Conservation (phyloP, 2,113 vertebrate species). For the Halcyon malimbica region DNA sequence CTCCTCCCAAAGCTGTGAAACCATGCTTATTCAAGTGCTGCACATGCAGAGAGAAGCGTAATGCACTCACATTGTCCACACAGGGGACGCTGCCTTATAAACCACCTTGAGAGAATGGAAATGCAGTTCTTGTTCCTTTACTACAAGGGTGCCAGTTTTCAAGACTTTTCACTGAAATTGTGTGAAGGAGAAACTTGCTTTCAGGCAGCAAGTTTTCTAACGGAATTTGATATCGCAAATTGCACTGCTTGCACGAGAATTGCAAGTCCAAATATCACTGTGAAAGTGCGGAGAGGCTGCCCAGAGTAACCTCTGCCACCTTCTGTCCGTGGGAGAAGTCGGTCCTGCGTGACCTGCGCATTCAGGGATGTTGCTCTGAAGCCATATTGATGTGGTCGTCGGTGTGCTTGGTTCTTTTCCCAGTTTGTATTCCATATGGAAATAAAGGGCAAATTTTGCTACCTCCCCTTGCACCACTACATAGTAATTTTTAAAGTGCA, state of each 20-base stretch:
- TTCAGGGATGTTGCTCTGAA: background rate
- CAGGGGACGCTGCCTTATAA: background rate
- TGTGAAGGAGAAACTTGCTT: background rate
- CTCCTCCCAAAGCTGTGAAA: background rate
- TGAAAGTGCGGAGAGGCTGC: background rate
- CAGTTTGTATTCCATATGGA: background rate
- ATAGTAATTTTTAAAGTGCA: background rate
- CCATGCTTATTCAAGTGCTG: background rate
- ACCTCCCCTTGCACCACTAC: background rate
- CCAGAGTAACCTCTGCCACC: too few relatives aligned
- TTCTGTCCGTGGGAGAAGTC: background rate
- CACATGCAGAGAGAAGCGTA: background rate
- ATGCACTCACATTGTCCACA: rapidly evolving
- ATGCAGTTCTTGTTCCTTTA: background rate
- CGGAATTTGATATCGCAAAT: background rate
- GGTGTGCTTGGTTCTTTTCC: background rate
- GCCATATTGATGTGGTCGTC: background rate
- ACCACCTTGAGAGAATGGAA: background rate
- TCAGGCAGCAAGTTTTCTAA: background rate
- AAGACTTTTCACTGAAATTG: background rate
- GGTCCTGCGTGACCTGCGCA: background rate
- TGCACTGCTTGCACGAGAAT: background rate
- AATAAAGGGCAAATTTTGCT: background rate
- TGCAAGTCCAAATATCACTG: background rate
- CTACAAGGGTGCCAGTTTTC: background rate